Percentiles rank a stretch among this genome's conserved stretches.
Conservation (phyloP, 1,140 invertebrate genomes). For the Periplaneta americana region DNA sequence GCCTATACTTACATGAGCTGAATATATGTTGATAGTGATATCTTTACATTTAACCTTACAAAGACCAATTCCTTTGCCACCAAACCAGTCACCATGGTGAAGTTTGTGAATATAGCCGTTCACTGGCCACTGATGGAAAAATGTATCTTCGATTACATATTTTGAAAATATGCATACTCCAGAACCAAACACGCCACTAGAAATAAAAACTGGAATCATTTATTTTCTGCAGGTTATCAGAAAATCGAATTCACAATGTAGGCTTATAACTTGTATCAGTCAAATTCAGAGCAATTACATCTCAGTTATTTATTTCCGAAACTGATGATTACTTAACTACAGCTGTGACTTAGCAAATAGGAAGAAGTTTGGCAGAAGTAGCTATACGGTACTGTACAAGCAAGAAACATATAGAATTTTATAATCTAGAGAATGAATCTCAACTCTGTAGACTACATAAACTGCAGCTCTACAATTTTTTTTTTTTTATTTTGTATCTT, state of each 20-base stretch:
- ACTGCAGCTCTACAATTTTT: no score
- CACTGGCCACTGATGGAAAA: slow-evolving; percentile 89
- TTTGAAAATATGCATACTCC: slow-evolving; percentile 88
- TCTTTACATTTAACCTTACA: slow-evolving; percentile 65
- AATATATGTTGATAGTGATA: slow-evolving; percentile 76
- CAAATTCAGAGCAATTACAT: background rate
- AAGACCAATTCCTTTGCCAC: slow-evolving; percentile 93
- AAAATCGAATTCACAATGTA: background rate
- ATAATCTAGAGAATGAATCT: no score
- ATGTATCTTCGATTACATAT: slow-evolving; percentile 78
- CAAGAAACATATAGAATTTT: no score
- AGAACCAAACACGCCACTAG: slow-evolving; percentile 85
- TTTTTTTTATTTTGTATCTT: no score
- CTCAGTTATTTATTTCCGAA: no score
- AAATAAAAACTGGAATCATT: slow-evolving; percentile 26
- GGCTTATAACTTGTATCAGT: slow-evolving; percentile 1
- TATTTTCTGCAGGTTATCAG: background rate
- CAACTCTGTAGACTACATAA: no score
- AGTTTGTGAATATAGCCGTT: slow-evolving; percentile 97
- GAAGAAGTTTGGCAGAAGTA: no score
- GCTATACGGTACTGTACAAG: no score
- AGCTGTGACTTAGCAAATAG: background rate
- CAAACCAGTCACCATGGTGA: slow-evolving; percentile 97
- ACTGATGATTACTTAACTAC: background rate
- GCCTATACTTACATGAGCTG: slow-evolving; percentile 84